These are phyloP conservation scores for Gymnoscelis rufifasciata DNA, from an alignment of 2,888 invertebrate species.

Conservation along the genomic window DNA sequence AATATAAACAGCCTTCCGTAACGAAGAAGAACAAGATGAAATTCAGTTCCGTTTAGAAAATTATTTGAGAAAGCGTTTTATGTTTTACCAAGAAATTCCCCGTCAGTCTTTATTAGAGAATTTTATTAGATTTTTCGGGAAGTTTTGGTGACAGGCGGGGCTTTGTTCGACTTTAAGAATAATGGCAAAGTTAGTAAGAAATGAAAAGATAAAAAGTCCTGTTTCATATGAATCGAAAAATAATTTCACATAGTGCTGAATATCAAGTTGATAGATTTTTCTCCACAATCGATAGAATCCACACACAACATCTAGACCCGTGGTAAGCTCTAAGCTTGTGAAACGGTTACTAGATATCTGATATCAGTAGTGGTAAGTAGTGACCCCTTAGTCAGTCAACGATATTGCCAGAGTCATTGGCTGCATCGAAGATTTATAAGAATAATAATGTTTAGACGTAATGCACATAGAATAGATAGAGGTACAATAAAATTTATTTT, in stretches of 20 bases:
- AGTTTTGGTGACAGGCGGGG: slow-evolving; percentile 14
- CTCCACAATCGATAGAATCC: too few relatives aligned
- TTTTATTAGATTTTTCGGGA: slow-evolving; percentile 18
- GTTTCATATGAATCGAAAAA: background rate
- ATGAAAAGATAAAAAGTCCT: background rate
- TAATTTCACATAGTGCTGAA: background rate
- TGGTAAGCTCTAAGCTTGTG: too few relatives aligned
- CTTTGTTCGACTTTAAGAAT: slow-evolving; percentile 17
- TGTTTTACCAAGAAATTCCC: slow-evolving; percentile 18
- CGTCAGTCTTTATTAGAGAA: slow-evolving; percentile 15
- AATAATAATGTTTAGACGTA: too few relatives aligned
- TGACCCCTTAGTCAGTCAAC: too few relatives aligned
- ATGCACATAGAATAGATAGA: too few relatives aligned
- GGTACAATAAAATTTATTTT: too few relatives aligned
- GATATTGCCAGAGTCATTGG: too few relatives aligned
- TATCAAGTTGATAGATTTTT: too few relatives aligned
- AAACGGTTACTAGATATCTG: too few relatives aligned
- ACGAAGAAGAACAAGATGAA: slow-evolving; percentile 4
- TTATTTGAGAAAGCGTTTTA: slow-evolving; percentile 12
- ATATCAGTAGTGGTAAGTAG: too few relatives aligned
- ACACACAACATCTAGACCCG: too few relatives aligned
- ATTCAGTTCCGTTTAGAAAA: slow-evolving; percentile 16
- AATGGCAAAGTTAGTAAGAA: slow-evolving; percentile 15
- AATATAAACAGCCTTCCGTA: slow-evolving; percentile 19
- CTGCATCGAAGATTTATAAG: too few relatives aligned